Conservation (phyloP, 2,113 vertebrate species). For the Heterotilapia buettikoferi region DNA sequence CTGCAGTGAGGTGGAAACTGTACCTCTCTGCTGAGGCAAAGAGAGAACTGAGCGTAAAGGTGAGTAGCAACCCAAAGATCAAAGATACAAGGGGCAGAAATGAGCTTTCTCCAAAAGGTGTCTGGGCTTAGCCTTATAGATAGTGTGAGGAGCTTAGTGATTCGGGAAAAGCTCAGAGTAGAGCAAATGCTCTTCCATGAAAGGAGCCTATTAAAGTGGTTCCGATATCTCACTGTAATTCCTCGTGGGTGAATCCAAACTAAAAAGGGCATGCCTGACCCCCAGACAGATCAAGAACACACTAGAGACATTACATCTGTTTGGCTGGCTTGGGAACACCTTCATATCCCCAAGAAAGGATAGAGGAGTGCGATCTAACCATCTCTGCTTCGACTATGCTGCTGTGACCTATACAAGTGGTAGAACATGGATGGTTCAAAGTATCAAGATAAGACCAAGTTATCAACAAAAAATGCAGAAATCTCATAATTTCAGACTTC, state of each 20-base stretch:
- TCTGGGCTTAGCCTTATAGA: neutral
- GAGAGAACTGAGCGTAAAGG: neutral
- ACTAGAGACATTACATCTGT: neutral
- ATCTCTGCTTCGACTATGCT: neutral
- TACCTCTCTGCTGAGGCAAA: neutral
- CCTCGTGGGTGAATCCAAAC: neutral
- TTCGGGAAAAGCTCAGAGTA: neutral
- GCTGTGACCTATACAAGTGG: neutral
- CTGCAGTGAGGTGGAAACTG: neutral
- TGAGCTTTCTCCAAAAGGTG: neutral
- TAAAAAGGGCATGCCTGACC: neutral
- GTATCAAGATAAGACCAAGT: neutral
- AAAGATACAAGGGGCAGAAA: neutral
- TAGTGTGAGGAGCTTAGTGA: neutral
- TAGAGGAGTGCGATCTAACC: neutral
- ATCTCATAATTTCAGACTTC: neutral
- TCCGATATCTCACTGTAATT: neutral
- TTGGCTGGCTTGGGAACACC: neutral
- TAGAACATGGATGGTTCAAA: neutral
- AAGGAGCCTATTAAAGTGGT: neutral
- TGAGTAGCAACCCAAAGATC: neutral
- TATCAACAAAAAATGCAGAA: neutral
- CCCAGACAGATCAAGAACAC: neutral
- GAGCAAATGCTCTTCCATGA: neutral
- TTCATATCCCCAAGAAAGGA: neutral